Conservation (phyloP, 2,797 vertebrate genomes). For the Mycteria americana region DNA sequence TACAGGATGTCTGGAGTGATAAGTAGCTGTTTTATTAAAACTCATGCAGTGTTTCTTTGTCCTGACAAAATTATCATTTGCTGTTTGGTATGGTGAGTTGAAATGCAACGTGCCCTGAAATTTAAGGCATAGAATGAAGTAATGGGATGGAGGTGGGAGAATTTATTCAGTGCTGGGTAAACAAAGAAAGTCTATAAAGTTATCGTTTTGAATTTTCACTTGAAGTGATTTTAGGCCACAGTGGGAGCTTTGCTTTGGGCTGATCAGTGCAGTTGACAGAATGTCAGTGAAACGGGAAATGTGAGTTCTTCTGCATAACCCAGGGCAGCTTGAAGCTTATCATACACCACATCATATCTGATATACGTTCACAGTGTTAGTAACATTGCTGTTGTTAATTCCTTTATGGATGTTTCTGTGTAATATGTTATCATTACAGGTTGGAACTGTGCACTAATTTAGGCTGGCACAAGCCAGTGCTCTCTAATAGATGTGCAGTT, state of each 20-base stretch:
- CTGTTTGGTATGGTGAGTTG: background rate
- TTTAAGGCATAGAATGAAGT: background rate
- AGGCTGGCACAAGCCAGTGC: background rate
- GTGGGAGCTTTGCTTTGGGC: background rate
- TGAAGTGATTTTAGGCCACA: background rate
- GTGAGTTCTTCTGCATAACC: background rate
- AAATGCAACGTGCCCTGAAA: background rate
- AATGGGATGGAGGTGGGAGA: background rate
- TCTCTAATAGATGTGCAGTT: background rate
- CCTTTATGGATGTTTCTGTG: background rate
- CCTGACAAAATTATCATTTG: slow-evolving; percentile 21
- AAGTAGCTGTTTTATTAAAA: slow-evolving; percentile 51
- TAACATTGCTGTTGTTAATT: background rate
- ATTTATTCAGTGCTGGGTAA: background rate
- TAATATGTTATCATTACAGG: background rate
- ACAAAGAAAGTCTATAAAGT: background rate
- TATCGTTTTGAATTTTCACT: background rate
- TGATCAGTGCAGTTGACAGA: background rate
- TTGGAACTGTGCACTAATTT: background rate
- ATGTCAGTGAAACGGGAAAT: background rate
- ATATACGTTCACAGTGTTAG: background rate
- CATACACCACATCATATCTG: background rate
- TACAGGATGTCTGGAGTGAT: slow-evolving; percentile 58
- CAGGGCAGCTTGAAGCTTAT: background rate
- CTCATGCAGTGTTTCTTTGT: slow-evolving; percentile 6